Evolutionary conservation across 1,140 invertebrate species (phyloP).

Genomic region (Aricia agestis): DNA sequence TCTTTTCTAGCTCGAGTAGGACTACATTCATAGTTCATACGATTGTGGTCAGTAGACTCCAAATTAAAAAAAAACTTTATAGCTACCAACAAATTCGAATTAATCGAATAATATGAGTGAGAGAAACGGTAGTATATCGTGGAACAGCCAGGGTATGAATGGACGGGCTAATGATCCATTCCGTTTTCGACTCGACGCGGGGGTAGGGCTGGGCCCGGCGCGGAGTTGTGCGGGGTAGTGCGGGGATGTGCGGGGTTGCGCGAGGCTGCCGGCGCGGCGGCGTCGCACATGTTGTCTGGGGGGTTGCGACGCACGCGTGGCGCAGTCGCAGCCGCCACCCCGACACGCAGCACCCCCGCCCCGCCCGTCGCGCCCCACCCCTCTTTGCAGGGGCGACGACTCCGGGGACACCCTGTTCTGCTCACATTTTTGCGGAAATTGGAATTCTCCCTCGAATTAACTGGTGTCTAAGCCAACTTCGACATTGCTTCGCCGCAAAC

Average conservation of each 20-base stretch:
- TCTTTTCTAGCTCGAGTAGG: neutral
- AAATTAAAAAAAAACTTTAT: neutral
- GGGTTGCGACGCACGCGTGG: constrained; percentile 41
- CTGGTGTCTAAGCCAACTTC: constrained; percentile 32
- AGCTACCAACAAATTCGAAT: neutral
- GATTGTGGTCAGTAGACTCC: neutral
- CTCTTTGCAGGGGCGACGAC: constrained; percentile 63
- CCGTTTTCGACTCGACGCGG: constrained; percentile 27
- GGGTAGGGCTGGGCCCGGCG: constrained; percentile 22
- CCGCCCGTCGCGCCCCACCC: constrained; percentile 36
- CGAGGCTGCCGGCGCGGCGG: constrained; percentile 27
- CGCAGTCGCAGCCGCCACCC: constrained; percentile 53
- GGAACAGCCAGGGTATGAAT: constrained; percentile 47
- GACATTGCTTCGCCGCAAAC: constrained; percentile 32
- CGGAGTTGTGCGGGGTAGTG: constrained; percentile 31
- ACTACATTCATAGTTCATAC: too few species aligned
- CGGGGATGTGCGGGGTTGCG: constrained; percentile 29
- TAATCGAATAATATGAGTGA: neutral
- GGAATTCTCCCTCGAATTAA: constrained; percentile 49
- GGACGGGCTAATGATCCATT: constrained; percentile 60
- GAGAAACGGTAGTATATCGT: neutral
- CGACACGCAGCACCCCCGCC: constrained; percentile 29
- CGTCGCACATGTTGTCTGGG: constrained; percentile 47
- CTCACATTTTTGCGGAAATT: constrained; percentile 68
- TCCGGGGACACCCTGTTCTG: constrained; percentile 47